Evolutionary conservation across 2,888 invertebrate species (phyloP).

Genomic region (Bellardia pandia): DNA sequence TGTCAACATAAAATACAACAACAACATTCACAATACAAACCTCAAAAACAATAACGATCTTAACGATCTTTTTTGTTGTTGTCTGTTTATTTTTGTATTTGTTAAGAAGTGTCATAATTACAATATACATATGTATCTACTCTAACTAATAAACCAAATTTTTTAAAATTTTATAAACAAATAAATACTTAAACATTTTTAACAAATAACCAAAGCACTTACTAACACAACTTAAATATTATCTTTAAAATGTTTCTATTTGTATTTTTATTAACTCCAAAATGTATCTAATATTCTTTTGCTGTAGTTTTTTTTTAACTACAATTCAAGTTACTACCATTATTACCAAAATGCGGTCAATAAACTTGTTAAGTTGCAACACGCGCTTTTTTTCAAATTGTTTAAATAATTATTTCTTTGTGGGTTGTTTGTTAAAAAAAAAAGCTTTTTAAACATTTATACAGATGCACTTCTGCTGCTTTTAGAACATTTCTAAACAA

Average conservation of each 20-base stretch:
- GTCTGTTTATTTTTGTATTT: slow-evolving; percentile 14
- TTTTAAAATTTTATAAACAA: neutral
- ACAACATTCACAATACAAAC: slow-evolving; percentile 18
- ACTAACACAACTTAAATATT: slow-evolving; percentile 42
- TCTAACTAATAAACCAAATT: slow-evolving; percentile 41
- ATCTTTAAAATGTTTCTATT: slow-evolving; percentile 45
- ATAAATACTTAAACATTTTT: slow-evolving; percentile 53
- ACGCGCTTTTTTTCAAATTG: slow-evolving; percentile 56
- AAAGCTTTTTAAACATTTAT: slow-evolving; percentile 34
- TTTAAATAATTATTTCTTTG: slow-evolving; percentile 28
- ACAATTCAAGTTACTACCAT: slow-evolving; percentile 42
- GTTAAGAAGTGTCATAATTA: slow-evolving; percentile 68
- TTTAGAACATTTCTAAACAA: slow-evolving; percentile 17
- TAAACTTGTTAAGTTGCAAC: slow-evolving; percentile 64
- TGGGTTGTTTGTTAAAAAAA: slow-evolving; percentile 16
- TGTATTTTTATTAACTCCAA: neutral
- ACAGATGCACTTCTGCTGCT: slow-evolving; percentile 39
- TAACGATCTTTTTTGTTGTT: neutral
- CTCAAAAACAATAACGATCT: slow-evolving; percentile 38
- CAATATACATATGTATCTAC: neutral
- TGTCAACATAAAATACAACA: slow-evolving; percentile 69
- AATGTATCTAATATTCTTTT: neutral
- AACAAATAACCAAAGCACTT: slow-evolving; percentile 64
- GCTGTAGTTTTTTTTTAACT: neutral
- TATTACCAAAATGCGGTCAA: slow-evolving; percentile 65